A percentile compares a stretch with the other conserved stretches of the same genome.
phyloP scores from a whole-genome alignment of 2,888 invertebrate genomes.

The Aplocera efformata region DNA sequence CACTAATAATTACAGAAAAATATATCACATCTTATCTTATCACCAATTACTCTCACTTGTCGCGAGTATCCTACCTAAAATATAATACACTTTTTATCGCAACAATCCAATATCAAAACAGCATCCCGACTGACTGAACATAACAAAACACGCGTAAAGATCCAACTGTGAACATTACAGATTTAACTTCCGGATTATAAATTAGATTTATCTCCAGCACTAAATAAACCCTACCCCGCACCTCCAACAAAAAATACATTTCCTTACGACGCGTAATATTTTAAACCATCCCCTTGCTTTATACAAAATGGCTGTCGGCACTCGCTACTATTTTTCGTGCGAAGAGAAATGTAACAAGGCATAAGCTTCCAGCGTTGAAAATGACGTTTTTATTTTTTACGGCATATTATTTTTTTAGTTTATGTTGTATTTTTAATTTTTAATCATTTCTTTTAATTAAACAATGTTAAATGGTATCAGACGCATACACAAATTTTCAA shows the following conservation, averaged over 20 bases:
- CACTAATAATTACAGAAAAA: no score
- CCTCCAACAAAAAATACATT: conserved; percentile 64
- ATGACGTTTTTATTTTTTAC: no score
- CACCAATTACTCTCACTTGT: no score
- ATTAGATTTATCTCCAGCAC: conserved; percentile 55
- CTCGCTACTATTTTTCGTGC: conserved; percentile 70
- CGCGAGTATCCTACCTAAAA: no score
- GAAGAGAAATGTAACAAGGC: conserved; percentile 34
- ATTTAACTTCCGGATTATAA: conserved; percentile 45
- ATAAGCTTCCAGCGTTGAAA: conserved; percentile 10
- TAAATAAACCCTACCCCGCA: conserved; percentile 41
- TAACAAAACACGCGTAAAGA: not conserved
- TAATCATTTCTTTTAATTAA: no score
- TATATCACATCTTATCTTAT: no score
- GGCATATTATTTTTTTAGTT: no score
- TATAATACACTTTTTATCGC: no score
- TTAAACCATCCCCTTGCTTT: conserved; percentile 72
- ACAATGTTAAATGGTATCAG: no score
- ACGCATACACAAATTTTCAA: no score
- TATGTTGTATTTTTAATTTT: no score
- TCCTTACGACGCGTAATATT: conserved; percentile 70
- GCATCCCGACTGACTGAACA: not conserved
- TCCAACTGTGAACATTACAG: conserved; percentile 24
- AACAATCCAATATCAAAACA: no score
- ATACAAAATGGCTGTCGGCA: conserved; percentile 77